Evolutionary conservation across 2,113 vertebrate genomes (phyloP), one percentile per base, ranked within the genome.

Genomic region (Pelobates fuscus): DNA sequence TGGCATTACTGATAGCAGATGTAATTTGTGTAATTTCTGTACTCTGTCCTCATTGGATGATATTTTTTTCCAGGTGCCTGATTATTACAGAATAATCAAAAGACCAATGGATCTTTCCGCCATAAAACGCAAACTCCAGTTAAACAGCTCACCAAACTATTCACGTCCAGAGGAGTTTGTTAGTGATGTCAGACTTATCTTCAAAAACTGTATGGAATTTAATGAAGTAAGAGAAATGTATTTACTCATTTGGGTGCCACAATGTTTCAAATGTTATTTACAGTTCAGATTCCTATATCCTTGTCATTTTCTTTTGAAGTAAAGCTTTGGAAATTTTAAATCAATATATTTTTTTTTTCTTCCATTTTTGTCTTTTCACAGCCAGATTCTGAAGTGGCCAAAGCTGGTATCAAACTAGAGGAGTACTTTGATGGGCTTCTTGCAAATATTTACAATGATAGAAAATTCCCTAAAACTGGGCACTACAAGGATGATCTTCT

Each of bases 41-140:
- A n/a, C n/a, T n/a, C n/a, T n/a, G n/a, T n/a, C n/a, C n/a, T n/a
- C n/a, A n/a, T n/a, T n/a, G n/a, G n/a, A n/a, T n/a, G n/a, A 37
- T 37, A 6, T 37, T 68, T 52, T 25, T 15, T 43, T 78, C 17
- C 82, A 93, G 91, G 91, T 93, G 85, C 91, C 91, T 57, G 89
- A 93, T 83, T 93, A 93, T 82, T 93, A 93, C 65, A 91, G 84
- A 88, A 91, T 93, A 79, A 93, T 93, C 77, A 93, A 91, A 79
- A 92, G 87, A 43, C 91, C 92, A 23, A 93, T 93, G 92, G 91
- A 93, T 69, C 88, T 93, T 79, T 93, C 91, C 63, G 92, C 90
- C 23, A 91, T 93, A 80, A 93, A 93, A 80, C 88, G 84, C 75
- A 91, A 86, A 81, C 85, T 93, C 5, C 89, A 93, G 81, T 81